Percentiles rank a stretch among this genome's conserved stretches.
Evolutionary conservation across 1,140 invertebrate species (phyloP).

Genomic region (Formica selysi): DNA sequence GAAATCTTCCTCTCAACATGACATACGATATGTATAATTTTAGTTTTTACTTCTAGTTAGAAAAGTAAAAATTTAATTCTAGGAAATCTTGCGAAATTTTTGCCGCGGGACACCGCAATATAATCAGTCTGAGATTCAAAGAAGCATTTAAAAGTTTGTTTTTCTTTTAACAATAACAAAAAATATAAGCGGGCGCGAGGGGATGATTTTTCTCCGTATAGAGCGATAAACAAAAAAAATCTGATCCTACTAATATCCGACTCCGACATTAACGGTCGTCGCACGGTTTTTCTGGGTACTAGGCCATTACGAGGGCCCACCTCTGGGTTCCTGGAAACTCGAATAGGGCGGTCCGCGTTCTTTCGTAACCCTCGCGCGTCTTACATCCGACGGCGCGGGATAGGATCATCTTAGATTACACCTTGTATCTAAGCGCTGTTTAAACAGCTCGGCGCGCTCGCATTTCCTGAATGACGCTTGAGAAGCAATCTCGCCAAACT

Average conservation of each 20-base stretch:
- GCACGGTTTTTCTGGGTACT: conserved; percentile 70
- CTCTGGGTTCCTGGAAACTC: conserved; percentile 79
- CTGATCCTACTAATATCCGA: conserved; percentile 36
- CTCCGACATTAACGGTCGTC: conserved; percentile 67
- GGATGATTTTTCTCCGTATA: conserved; percentile 23
- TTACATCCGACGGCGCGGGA: conserved; percentile 19
- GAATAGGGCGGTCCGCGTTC: conserved; percentile 72
- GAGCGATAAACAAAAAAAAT: conserved; percentile 43
- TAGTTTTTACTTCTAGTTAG: neutral
- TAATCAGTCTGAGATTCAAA: neutral
- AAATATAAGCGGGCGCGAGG: neutral
- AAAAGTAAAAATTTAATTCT: neutral
- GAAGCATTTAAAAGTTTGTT: neutral
- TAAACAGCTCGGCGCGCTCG: neutral
- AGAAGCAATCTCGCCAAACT: conserved; percentile 10
- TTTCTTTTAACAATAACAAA: neutral
- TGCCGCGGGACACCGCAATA: neutral
- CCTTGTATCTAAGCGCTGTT: conserved; percentile 21
- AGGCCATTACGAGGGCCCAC: conserved; percentile 69
- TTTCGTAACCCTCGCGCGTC: conserved; percentile 45
- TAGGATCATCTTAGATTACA: conserved; percentile 52
- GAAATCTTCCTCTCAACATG: neutral
- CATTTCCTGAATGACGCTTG: conserved; percentile 23
- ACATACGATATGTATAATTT: neutral
- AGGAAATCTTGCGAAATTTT: neutral